Evolutionary conservation across 2,888 invertebrate species (phyloP), one percentile per base, ranked within the genome.

Genomic region (Philereme vetulata): DNA sequence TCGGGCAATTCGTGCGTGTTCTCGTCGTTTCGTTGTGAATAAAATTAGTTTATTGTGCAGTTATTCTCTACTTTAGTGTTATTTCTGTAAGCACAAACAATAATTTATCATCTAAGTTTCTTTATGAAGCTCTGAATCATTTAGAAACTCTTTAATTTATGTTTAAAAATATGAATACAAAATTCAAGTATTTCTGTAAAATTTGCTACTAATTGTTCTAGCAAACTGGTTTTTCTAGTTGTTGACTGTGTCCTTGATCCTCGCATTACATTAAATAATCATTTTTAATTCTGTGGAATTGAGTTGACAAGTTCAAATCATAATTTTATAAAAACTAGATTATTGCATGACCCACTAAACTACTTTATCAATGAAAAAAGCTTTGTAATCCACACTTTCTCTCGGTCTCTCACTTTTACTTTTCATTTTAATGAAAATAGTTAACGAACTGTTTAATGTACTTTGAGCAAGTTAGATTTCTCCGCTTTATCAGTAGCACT

Each of bases 1-100:
- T 21, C 5, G 75, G 73, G 81, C 80, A 81, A 85, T 86, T 86
- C 81, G 81, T 81, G 82, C 82, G 80, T 77, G 82, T 81, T 80
- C 68, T 66, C 72, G 43, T 45, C 7, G 40, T 76, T 66, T 76
- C 75, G 76, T 67, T 73, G 72, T 72, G 72, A 53, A 53, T 75
- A 63, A 68, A 64, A 54, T 68, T 59, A 40, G 55, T 40, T 50
- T 53, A 66, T 72, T 64, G 65, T 68, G 63, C 36, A 72, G 64
- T 70, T 72, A 57, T 73, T 38, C 63, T 65, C 70, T 53, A 62
- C 67, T 64, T 65, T 75, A 70, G 61, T 64, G 61, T 43, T 72
- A 65, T 55, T 71, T 66, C 69, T 64, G 64, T 68, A 67, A 42
- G 53, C 63, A 64, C 66, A 60, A 62, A 68, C 64, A 65, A 58